Base-by-base conservation (phyloP, 2,888 invertebrate species). In the Andrena dorsata region DNA sequence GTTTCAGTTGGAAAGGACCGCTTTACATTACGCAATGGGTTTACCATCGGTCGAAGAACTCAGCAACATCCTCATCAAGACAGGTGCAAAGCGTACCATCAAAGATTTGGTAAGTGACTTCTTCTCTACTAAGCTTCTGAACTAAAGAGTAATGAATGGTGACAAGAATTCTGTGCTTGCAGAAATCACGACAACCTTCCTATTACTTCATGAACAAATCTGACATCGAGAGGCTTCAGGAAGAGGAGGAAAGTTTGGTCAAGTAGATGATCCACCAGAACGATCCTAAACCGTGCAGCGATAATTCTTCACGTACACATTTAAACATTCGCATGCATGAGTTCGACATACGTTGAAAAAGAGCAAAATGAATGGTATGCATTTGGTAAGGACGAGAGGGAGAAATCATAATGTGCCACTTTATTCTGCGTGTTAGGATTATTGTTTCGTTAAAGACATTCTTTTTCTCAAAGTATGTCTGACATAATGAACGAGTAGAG, bases 201-300 rank as follows among this genome's bases (percentile, higher is more conserved):
- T 98, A 98, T 94, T 98, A 98, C 94, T 98, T 97, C 93, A 97
- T 98, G 96, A 98, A 98, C 93, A 98, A 98, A 93, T 97, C 97
- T 0, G 98, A 98, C 87, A 97, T 98, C 90, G 94, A 97, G 82
- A 95, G 97, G 83, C 95, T 98, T 60, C 97, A 97, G 92, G 97
- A 98, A 90, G 98, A 98, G 93, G 98, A 98, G 91, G 96, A 97
- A 88, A 94, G 95, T 30, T 56, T 88, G 65, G 51, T 51, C 20
- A 72, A 79, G 49, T 87, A 87, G 73, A 76, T 41, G 41, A 41
- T 56, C 41, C 26, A 35, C 26, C 41, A 30, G 30, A 32, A 69
- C 23, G 49, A 83, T 63, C 28, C 30, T 78, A 51, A 77, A 5
- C 30, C 8, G 49, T 32, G 32, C 49, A 79, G 26, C 13, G 41